A percentile compares a stretch with the other conserved stretches of the same genome.
Conservation (phyloP, 2,888 invertebrate species). For the Cephus spinipes region DNA sequence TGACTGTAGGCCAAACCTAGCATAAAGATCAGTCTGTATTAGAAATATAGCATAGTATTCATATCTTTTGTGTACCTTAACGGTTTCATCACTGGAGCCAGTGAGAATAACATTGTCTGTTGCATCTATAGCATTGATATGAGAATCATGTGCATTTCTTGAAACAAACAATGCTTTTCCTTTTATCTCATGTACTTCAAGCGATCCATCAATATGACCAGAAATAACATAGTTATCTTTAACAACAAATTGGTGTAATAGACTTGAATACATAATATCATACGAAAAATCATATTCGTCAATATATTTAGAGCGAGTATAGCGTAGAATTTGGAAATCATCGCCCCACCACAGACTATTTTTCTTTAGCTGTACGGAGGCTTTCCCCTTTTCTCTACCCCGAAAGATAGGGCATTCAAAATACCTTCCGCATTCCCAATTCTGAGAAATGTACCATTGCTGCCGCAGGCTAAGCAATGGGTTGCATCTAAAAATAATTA, state of each 20-base stretch:
- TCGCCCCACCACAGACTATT: constrained; percentile 70
- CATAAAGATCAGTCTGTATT: constrained; percentile 7
- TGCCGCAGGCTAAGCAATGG: constrained; percentile 57
- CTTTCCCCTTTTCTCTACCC: constrained; percentile 67
- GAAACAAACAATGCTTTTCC: constrained; percentile 35
- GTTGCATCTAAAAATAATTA: constrained; percentile 49
- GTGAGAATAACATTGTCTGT: constrained; percentile 60
- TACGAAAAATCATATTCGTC: constrained; percentile 40
- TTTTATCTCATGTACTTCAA: constrained; percentile 34
- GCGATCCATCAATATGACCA: constrained; percentile 63
- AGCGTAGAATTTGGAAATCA: constrained; percentile 59
- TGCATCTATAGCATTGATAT: constrained; percentile 67
- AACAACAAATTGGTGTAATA: constrained; percentile 66
- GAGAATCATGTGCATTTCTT: constrained; percentile 56
- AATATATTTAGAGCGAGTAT: constrained; percentile 55
- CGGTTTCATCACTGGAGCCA: constrained; percentile 65
- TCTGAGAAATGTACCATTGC: constrained; percentile 66
- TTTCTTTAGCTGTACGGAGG: constrained; percentile 69
- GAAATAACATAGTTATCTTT: constrained; percentile 61
- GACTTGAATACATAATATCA: constrained; percentile 30
- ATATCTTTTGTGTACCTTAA: constrained; percentile 56
- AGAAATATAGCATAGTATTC: not conserved
- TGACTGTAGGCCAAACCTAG: constrained; percentile 41
- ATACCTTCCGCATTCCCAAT: constrained; percentile 72
- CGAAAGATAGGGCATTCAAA: constrained; percentile 66